Evolutionary conservation across 1,140 invertebrate species (phyloP), one percentile per base, ranked within the genome.

Genomic region (Leptonema lineaticorne): DNA sequence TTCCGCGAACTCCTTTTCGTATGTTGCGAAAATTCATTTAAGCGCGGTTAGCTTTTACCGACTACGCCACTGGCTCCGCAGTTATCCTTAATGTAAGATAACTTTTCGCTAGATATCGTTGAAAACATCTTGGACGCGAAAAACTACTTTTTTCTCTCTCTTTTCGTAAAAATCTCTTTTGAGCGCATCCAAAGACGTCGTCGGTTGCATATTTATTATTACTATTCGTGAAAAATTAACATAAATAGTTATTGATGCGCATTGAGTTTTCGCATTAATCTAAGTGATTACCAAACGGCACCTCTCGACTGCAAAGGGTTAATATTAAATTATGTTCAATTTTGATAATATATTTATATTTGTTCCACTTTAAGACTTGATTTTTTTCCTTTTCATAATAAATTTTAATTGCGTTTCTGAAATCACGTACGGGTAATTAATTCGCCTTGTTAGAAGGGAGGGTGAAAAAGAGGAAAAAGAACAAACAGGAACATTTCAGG

Each of bases 1-100:
- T n/a, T 20, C 24, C 48, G 48, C 24, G 48, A 53, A 20, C 48
- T 53, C 22, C 24, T 53, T 20, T n/a, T 37, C 24, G 30, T 28
- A 16, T 28, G 57, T 59, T 59, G 57, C 16, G 27, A 33, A 59
- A 59, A 59, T 59, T 59, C 57, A 59, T 59, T 59, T 59, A 59
- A 29, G 28, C 16, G 30, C 57, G 57, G 57, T 59, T 59, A 59
- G 33, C 57, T 33, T 29, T 14, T n/a, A 16, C 16, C 20, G 48
- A 16, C 28, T 16, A 22, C 22, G 48, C 28, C 20, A 53, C 50
- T 41, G 37, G 22, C 14, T 5, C 8, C n/a, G 22, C 24, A 26
- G 24, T 26, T 26, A 22, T 14, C 50, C 50, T 22, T 53, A 53
- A 53, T 26, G 50, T n/a, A 24, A 22, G 50, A 11, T 26, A 53